These are phyloP conservation scores for Coleophora flavipennella DNA, from an alignment of 2,888 invertebrate species.

Conservation along the genomic window DNA sequence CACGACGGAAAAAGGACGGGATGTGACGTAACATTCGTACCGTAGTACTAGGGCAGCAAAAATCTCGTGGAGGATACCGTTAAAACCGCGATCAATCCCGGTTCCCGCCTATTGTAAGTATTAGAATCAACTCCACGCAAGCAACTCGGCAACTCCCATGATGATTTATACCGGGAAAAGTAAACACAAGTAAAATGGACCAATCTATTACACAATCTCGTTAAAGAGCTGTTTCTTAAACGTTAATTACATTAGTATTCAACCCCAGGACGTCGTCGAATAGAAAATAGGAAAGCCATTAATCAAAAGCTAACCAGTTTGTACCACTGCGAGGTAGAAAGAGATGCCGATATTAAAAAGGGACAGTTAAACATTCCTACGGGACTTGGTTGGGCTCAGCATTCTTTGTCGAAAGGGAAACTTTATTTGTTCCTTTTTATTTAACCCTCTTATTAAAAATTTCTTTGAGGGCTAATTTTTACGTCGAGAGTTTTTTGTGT, in stretches of 20 bases:
- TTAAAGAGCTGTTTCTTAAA: constrained; percentile 13
- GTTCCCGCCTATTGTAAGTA: not conserved
- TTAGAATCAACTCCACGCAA: not conserved
- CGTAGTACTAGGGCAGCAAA: constrained; percentile 11
- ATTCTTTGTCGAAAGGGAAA: constrained; percentile 17
- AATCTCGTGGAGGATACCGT: not conserved
- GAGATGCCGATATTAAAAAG: constrained; percentile 10
- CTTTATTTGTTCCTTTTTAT: constrained; percentile 10
- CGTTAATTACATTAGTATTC: constrained; percentile 17
- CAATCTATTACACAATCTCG: constrained; percentile 7
- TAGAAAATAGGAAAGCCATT: constrained; percentile 14
- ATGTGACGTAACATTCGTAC: constrained; percentile 11
- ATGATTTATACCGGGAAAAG: constrained; percentile 2
- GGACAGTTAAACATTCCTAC: constrained; percentile 15
- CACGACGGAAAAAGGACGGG: constrained; percentile 5
- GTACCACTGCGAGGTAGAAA: constrained; percentile 1
- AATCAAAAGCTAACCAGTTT: constrained; percentile 19
- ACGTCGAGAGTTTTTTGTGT: constrained; percentile 10
- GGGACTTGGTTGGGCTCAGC: constrained; percentile 11
- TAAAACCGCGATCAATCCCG: not conserved
- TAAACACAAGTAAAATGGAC: constrained; percentile 7
- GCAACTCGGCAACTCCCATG: not conserved
- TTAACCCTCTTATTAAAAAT: constrained; percentile 11
- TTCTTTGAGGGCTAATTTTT: constrained; percentile 15
- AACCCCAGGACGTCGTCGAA: constrained; percentile 14